phyloP scores from a whole-genome alignment of 2,888 invertebrate species.

The Nephrotoma guestfalica region DNA sequence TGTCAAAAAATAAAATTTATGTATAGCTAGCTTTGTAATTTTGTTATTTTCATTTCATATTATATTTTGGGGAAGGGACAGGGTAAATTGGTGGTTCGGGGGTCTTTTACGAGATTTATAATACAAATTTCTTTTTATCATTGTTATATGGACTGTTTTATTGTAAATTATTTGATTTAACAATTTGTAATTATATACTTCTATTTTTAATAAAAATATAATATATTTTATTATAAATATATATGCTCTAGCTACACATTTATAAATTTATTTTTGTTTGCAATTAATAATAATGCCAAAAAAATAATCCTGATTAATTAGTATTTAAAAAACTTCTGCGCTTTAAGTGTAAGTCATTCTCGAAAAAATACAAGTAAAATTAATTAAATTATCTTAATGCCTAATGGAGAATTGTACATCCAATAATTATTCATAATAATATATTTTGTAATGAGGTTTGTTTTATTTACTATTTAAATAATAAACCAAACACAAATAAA shows the following conservation, averaged over 20 bases:
- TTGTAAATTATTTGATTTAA: neutral
- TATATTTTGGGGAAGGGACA: neutral
- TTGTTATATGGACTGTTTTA: neutral
- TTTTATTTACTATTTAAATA: neutral
- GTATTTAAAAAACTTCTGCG: neutral
- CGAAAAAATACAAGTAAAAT: neutral
- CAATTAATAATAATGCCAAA: neutral
- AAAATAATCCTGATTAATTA: neutral
- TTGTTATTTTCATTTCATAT: neutral
- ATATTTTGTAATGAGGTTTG: neutral
- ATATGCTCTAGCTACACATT: neutral
- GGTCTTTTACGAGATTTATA: neutral
- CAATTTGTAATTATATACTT: neutral
- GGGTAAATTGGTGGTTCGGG: neutral
- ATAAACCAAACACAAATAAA: neutral
- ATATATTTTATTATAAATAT: neutral
- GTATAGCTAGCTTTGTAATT: neutral
- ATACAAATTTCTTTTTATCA: neutral
- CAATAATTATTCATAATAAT: neutral
- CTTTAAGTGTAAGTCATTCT: neutral
- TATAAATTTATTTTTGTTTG: neutral
- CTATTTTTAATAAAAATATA: neutral
- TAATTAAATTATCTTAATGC: neutral
- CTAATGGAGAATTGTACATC: neutral
- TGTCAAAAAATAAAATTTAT: neutral